Evolutionary conservation across 2,888 invertebrate genomes (phyloP).

Genomic region (Drosophila robusta): DNA sequence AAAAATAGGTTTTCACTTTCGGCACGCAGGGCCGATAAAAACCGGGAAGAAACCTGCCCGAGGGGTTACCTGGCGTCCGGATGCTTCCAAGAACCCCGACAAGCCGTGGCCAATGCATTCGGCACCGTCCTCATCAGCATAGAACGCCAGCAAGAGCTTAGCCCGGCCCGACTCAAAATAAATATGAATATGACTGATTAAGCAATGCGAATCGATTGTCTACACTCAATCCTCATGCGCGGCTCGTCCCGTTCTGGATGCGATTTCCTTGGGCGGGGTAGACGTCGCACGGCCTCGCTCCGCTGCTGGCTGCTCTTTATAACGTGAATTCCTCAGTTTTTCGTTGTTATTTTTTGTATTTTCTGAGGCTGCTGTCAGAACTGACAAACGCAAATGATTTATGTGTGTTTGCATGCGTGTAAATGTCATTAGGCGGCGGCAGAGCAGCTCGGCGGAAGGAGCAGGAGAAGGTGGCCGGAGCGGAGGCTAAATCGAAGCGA

Average conservation of each 20-base stretch:
- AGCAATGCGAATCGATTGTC: slow-evolving; percentile 74
- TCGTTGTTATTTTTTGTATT: slow-evolving; percentile 22
- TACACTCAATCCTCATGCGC: slow-evolving; percentile 59
- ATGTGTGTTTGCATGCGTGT: slow-evolving; percentile 82
- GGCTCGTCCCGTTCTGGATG: slow-evolving; percentile 14
- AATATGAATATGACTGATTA: slow-evolving; percentile 72
- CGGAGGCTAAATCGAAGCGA: neutral
- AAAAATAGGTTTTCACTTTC: slow-evolving; percentile 41
- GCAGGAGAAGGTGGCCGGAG: neutral
- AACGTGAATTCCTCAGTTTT: slow-evolving; percentile 48
- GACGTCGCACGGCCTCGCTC: neutral
- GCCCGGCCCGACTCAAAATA: slow-evolving; percentile 4
- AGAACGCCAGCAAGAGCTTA: neutral
- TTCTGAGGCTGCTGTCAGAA: slow-evolving; percentile 75
- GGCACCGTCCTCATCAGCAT: slow-evolving; percentile 35
- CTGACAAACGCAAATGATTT: slow-evolving; percentile 83
- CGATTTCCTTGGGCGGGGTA: slow-evolving; percentile 47
- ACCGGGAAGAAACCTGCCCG: slow-evolving; percentile 9
- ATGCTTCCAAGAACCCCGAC: slow-evolving; percentile 36
- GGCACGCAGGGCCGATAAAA: slow-evolving; percentile 15
- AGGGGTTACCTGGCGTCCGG: slow-evolving; percentile 10
- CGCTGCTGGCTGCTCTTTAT: slow-evolving; percentile 17
- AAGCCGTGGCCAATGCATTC: slow-evolving; percentile 56
- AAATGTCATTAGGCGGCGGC: slow-evolving; percentile 81
- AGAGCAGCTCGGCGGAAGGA: neutral